Conservation (phyloP, 2,888 invertebrate species). For the Nymphalis c-album region DNA sequence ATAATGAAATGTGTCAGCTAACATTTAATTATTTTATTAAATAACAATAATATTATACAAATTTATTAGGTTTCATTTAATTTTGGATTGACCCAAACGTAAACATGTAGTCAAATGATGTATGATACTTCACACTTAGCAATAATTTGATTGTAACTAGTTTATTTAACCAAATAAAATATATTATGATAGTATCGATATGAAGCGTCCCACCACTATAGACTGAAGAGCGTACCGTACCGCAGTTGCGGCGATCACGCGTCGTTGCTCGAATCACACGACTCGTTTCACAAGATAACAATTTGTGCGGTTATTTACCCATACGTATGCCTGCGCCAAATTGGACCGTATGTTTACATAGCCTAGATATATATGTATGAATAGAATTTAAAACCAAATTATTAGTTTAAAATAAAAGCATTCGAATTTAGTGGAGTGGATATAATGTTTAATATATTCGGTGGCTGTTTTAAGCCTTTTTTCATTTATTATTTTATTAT, state of each 20-base stretch:
- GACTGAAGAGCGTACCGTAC: conserved; percentile 71
- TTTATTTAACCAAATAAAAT: not conserved
- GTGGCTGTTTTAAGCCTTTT: not conserved
- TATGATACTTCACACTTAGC: no score
- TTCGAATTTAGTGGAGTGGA: conserved; percentile 7
- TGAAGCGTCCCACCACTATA: conserved; percentile 55
- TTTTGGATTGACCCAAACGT: no score
- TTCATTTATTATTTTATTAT: not conserved
- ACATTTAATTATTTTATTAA: no score
- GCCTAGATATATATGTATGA: conserved; percentile 30
- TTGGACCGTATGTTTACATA: conserved; percentile 57
- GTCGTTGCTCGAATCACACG: conserved; percentile 79
- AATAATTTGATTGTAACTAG: no score
- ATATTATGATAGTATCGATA: not conserved
- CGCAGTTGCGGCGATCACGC: conserved; percentile 70
- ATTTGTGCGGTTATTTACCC: conserved; percentile 80
- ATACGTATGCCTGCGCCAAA: conserved; percentile 67
- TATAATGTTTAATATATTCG: conserved; percentile 6
- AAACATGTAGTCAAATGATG: no score
- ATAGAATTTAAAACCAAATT: conserved; percentile 27
- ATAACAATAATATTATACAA: no score
- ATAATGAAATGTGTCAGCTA: no score
- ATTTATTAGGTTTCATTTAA: no score
- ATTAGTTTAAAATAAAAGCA: conserved; percentile 12
- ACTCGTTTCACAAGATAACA: conserved; percentile 82